Percentiles rank a stretch among this genome's conserved stretches.
phyloP scores from a whole-genome alignment of 2,888 invertebrate genomes.

The Eupithecia tripunctaria region DNA sequence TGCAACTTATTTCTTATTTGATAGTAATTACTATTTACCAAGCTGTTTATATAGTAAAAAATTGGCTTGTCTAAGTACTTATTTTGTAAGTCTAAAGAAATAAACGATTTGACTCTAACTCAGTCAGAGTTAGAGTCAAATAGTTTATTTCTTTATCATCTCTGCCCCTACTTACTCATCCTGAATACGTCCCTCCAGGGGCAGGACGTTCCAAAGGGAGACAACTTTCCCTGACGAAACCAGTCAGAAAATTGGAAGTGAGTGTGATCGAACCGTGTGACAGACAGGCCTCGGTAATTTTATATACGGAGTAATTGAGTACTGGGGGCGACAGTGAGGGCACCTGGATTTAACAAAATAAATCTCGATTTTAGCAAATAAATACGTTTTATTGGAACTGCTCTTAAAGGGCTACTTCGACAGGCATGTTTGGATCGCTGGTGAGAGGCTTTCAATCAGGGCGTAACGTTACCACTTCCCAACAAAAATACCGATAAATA shows the following conservation, averaged over 20 bases:
- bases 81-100: too few relatives aligned
- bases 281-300: conserved; percentile 23
- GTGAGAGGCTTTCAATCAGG: too few relatives aligned
- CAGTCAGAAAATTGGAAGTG: conserved; percentile 51
- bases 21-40: too few relatives aligned
- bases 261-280: conserved; percentile 40
- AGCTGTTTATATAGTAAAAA: too few relatives aligned
- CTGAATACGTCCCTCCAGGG: neutral
- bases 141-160: too few relatives aligned
- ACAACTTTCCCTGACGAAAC: conserved; percentile 50
- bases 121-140: too few relatives aligned
- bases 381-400: neutral
- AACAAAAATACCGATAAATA: too few relatives aligned
- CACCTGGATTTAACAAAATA: neutral
- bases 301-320: conserved; percentile 11
- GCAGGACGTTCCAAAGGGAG: conserved; percentile 27
- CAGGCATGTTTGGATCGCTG: neutral
- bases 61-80: too few relatives aligned
- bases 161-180: neutral
- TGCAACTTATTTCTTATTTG: too few relatives aligned
- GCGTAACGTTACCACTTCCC: too few relatives aligned
- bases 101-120: too few relatives aligned
- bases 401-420: neutral
- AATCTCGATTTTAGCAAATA: conserved; percentile 3
- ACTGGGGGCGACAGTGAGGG: conserved; percentile 9